Evolutionary conservation across 1,140 invertebrate species (phyloP), one percentile per base, ranked within the genome.

Genomic region (Caenorhabditis latens): DNA sequence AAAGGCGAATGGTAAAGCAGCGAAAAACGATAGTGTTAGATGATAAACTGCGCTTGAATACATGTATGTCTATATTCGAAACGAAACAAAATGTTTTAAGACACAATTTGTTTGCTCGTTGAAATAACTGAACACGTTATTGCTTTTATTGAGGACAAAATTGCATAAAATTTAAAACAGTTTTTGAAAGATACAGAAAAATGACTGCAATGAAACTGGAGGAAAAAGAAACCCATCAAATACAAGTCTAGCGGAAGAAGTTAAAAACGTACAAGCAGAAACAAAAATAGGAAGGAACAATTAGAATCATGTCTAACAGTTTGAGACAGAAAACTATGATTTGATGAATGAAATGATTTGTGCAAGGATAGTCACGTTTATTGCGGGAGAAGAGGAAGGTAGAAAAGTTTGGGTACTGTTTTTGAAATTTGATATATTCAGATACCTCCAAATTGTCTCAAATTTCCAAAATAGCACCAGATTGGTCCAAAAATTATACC

Each of bases 171-270:
- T 8, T 67, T 53, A 16, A 21, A 42, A 61, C 21, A 61, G 8
- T 61, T 61, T 61, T 61, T 8, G 5, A 21, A 61, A 61, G 9
- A n/a, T n/a, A n/a, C 11, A 14, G 50, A 50, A 50, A 50, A 50
- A 11, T 53, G 3, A 14, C 7, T 6, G 71, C 42, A 40, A 16
- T 46, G n/a, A 43, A 24, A 50, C 3, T 71, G 13, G 9, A 32
- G 13, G 40, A 71, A 24, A 71, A 46, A 71, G 42, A 50, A 50
- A 79, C 71, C 71, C 71, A 79, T 79, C 5, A 14, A 11, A 79
- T 79, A 79, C 71, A 79, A 50, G 71, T 79, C 46, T 50, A 79
- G 71, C 46, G 43, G 43, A 63, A 63, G 32, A 53, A 19, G 40
- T 24, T 53, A 13, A 53, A 46, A 50, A 79, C 14, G 11, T 48